phyloP scores from a whole-genome alignment of 2,113 vertebrate species.

The Grus americana region DNA sequence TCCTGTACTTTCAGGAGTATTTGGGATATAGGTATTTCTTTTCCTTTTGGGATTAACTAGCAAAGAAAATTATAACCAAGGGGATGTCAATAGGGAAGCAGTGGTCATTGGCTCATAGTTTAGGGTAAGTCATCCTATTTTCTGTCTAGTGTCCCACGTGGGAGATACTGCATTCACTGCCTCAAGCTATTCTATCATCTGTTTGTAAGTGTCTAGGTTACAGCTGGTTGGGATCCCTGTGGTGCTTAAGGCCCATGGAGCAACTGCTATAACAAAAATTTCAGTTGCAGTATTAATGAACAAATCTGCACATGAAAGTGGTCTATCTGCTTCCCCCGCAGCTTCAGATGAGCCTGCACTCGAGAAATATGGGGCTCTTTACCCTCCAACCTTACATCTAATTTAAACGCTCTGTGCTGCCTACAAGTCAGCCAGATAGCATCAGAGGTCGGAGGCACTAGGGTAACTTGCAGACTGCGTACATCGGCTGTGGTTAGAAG shows the following conservation, averaged over 20 bases:
- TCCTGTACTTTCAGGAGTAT: neutral
- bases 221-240: neutral
- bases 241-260: neutral
- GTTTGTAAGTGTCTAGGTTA: neutral
- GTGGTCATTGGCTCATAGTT: neutral
- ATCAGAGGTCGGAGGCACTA: rapidly evolving
- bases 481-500: neutral
- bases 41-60: neutral
- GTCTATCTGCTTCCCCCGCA: neutral
- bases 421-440: neutral
- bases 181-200: neutral
- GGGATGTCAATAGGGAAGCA: neutral
- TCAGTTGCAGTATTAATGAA: neutral
- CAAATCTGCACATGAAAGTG: neutral
- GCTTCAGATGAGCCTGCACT: neutral
- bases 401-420: neutral
- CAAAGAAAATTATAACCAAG: neutral
- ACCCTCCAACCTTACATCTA: too few species aligned
- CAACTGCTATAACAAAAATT: neutral
- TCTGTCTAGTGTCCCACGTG: neutral
- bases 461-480: neutral
- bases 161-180: too few species aligned
- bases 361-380: neutral
- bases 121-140: neutral
- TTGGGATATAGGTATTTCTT: neutral